Conservation (phyloP, 92 coral and sea anemone species). For the Actinostola sp. region DNA sequence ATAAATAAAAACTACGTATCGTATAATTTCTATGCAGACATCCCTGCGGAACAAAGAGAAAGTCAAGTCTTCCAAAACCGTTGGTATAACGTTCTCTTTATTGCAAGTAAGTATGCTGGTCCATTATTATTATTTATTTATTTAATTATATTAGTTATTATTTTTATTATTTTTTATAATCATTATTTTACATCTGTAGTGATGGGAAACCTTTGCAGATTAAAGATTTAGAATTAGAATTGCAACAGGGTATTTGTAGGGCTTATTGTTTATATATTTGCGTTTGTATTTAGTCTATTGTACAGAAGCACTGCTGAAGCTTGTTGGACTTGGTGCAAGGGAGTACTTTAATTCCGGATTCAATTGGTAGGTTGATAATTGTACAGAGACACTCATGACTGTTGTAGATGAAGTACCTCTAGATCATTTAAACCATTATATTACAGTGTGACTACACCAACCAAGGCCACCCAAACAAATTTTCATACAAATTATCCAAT, state of each 20-base stretch:
- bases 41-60: constrained; percentile 47
- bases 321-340: constrained; percentile 75
- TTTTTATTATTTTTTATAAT: no score
- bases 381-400: no score
- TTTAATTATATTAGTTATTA: background rate
- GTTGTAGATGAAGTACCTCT: no score
- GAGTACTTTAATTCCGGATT: constrained; percentile 82
- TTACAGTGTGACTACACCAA: no score
- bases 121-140: no score
- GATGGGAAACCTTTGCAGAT: background rate
- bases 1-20: background rate
- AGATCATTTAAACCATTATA: no score
- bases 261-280: background rate
- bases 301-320: constrained; percentile 82
- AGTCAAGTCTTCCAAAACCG: constrained; percentile 26
- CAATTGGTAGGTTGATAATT: constrained; percentile 95
- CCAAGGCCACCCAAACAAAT: no score
- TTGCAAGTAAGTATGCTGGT: constrained; percentile 49
- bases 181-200: no score
- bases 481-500: no score
- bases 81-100: constrained; percentile 74
- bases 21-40: constrained; percentile 18
- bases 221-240: background rate
- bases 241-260: background rate
- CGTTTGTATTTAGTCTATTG: constrained; percentile 70